Base-by-base conservation (phyloP, 2,113 vertebrate genomes). In the Ia io region DNA sequence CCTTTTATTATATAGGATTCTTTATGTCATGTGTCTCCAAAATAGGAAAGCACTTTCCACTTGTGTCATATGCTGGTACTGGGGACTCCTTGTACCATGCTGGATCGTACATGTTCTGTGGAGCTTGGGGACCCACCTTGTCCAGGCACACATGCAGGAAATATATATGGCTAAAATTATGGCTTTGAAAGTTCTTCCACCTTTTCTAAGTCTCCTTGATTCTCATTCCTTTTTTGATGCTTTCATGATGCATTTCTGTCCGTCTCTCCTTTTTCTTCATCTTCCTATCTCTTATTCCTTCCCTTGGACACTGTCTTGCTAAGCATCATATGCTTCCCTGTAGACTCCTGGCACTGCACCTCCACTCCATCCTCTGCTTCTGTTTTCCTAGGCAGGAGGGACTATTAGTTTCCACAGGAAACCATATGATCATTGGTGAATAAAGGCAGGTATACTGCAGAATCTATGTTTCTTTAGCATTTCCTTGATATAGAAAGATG, bases 271-370 rank as follows among this genome's bases (percentile, higher is more conserved):
- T 88, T 76, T 59, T 11, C 23, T 30, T 51, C 9, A 51, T n/a
- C 6, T 30, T 65, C 30, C 2, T 42, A 20, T 25, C 18, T 71
- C 61, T 80, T 32, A 1, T 76, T 80, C 71, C 1, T 88, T 40
- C 37, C 32, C 7, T 17, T 44, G 30, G 16, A 25, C 14, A 42
- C 30, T 49, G 9, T 25, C 67, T 47, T 40, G 32, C 6, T 30
- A 11, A 22, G 30, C 7, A 13, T 67, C 2, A 0, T 13, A 9
- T 23, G 30, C 12, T 18, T 90, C 59, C 6, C 32, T 71, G 6
- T 37, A 17, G 2, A 20, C 4, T 40, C 2, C n/a, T 85, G 23
- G 7, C 2, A 3, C 22, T 71, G 16, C 0, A 5, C 5, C 1
- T 71, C 5, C 20, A 13, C 49, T 70, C 16, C 9, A 7, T 12